Evolutionary conservation across 2,113 vertebrate species (phyloP).

Genomic region (Vireo altiloquus): DNA sequence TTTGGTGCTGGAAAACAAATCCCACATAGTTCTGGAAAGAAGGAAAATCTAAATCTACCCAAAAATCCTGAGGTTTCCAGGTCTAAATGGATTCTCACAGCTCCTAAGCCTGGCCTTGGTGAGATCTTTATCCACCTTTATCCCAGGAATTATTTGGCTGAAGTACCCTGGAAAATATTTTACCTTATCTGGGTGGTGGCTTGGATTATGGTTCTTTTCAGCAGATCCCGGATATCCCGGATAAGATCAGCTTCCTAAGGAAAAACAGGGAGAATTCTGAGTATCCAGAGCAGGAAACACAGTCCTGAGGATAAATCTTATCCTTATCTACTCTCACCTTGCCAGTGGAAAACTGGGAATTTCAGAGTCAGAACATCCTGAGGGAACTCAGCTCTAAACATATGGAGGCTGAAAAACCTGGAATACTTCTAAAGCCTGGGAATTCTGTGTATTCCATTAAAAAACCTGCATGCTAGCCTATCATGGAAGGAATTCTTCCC

Average conservation of each 20-base stretch:
- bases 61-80: not conserved
- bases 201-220: slow-evolving; percentile 85
- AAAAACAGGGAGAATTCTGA: not conserved
- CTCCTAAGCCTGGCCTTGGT: not conserved
- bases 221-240: slow-evolving; percentile 84
- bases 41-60: not conserved
- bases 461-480: rapidly evolving
- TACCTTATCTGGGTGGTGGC: slow-evolving; percentile 85
- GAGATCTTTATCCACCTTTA: not conserved
- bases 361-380: not conserved
- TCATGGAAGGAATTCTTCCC: not conserved
- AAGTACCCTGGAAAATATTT: not conserved
- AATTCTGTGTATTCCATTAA: not conserved
- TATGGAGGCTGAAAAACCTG: not conserved
- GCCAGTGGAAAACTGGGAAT: not conserved
- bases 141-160: not conserved
- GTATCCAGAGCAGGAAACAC: not conserved
- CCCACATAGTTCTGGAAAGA: not conserved
- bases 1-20: not conserved
- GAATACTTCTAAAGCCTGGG: not conserved
- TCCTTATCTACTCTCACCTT: not conserved
- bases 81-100: not conserved
- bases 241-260: slow-evolving; percentile 88
- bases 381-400: not conserved
- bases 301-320: not conserved